Conservation (phyloP, 2,797 vertebrate species). For the Hippocampus kuda region DNA sequence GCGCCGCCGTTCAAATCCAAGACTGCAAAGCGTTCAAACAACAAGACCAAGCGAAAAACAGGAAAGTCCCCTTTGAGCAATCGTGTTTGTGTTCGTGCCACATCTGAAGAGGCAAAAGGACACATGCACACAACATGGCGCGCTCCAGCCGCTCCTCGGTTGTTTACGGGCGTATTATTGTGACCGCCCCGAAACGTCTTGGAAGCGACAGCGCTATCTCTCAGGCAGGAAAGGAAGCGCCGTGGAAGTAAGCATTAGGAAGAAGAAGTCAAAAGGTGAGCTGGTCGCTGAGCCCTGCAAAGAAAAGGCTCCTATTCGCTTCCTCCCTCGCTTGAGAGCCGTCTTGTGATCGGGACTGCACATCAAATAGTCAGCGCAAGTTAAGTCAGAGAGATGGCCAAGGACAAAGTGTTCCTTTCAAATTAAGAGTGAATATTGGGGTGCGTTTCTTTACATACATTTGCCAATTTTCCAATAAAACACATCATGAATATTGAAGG, state of each 20-base stretch:
- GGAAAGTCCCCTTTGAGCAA: conserved; percentile 14
- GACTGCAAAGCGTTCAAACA: not conserved
- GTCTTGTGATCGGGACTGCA: no score
- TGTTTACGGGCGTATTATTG: not conserved
- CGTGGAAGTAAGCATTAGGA: not conserved
- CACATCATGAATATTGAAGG: no score
- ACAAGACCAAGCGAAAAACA: not conserved
- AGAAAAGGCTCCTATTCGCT: not conserved
- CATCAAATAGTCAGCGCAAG: no score
- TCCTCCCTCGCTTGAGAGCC: no score
- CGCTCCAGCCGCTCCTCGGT: not conserved
- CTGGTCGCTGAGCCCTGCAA: not conserved
- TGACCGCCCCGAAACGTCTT: not conserved
- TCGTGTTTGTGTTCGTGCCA: conserved; percentile 4
- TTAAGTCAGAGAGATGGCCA: no score
- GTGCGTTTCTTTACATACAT: no score
- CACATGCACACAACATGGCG: not conserved
- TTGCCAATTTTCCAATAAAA: no score
- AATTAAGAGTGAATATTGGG: no score
- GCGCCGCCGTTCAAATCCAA: not conserved
- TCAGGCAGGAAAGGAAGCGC: not conserved
- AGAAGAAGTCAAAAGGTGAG: not conserved
- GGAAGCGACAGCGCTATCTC: not conserved
- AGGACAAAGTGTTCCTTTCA: no score
- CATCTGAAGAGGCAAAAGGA: conserved; percentile 2